Conservation (phyloP, 2,888 invertebrate genomes). For the Pardosa pseudoannulata region DNA sequence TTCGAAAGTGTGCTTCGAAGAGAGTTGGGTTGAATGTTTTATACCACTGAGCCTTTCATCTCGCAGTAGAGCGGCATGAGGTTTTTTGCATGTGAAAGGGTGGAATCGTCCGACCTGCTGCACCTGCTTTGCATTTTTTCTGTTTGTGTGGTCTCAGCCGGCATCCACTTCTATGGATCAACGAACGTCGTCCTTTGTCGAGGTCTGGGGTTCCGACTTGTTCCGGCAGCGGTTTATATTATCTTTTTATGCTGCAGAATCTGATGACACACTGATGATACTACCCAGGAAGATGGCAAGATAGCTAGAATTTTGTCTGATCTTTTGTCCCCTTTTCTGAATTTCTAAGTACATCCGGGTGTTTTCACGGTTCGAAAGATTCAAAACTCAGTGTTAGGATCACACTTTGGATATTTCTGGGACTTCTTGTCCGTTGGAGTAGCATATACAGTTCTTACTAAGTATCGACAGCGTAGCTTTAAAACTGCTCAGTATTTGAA, state of each 20-base stretch:
- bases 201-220: not conserved
- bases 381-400: no score
- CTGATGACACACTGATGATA: conserved; percentile 49
- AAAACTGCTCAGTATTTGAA: no score
- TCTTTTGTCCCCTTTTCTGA: conserved; percentile 32
- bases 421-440: no score
- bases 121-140: conserved; percentile 60
- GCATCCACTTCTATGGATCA: conserved; percentile 5
- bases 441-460: no score
- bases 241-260: conserved; percentile 13
- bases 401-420: not conserved
- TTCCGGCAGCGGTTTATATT: conserved; percentile 9
- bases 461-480: no score
- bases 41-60: not conserved
- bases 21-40: not conserved
- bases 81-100: conserved; percentile 48
- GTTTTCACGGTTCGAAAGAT: not conserved
- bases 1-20: not conserved
- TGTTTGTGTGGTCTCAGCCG: not conserved
- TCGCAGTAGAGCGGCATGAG: not conserved
- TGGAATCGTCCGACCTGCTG: conserved; percentile 18
- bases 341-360: conserved; percentile 24
- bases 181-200: conserved; percentile 2
- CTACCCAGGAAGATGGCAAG: not conserved
- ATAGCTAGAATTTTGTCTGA: conserved; percentile 3